A percentile compares a stretch with the other conserved stretches of the same genome.
Conservation (phyloP, 2,113 vertebrate genomes). For the Phrynosoma platyrhinos region DNA sequence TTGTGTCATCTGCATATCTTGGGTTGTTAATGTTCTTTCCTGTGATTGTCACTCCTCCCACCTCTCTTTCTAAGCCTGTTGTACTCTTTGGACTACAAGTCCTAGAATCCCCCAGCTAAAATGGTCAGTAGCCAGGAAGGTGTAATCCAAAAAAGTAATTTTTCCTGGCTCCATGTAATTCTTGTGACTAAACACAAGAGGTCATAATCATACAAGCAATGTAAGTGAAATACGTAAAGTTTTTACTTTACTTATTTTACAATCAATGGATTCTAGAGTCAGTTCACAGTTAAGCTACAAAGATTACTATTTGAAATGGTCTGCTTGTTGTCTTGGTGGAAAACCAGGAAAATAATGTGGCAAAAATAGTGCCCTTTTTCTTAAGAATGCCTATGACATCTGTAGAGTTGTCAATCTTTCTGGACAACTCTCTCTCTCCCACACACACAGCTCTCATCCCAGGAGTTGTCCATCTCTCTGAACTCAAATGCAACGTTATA, state of each 20-base stretch:
- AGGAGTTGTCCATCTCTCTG: slow-evolving; percentile 46
- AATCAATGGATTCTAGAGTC: not conserved
- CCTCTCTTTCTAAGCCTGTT: too few relatives aligned
- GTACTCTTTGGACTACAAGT: not conserved
- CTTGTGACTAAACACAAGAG: not conserved
- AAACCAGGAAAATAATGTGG: not conserved
- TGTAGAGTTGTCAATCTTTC: not conserved
- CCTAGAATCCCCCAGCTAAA: not conserved
- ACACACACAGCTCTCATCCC: not conserved
- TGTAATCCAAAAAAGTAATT: not conserved
- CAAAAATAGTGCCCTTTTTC: not conserved
- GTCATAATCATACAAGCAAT: not conserved
- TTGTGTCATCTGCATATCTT: too few relatives aligned
- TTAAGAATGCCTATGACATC: too few relatives aligned
- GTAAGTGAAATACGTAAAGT: too few relatives aligned
- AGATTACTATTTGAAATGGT: not conserved
- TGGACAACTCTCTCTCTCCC: not conserved
- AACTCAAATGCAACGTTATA: slow-evolving; percentile 67
- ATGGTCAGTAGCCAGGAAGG: not conserved
- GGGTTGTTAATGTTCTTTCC: too few relatives aligned
- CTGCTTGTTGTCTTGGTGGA: not conserved
- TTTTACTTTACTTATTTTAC: not conserved
- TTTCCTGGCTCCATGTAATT: too few relatives aligned
- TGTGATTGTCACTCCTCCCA: too few relatives aligned
- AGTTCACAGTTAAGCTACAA: not conserved